Base-by-base conservation (phyloP, 2,797 vertebrate species). In the Garrulus glandarius region DNA sequence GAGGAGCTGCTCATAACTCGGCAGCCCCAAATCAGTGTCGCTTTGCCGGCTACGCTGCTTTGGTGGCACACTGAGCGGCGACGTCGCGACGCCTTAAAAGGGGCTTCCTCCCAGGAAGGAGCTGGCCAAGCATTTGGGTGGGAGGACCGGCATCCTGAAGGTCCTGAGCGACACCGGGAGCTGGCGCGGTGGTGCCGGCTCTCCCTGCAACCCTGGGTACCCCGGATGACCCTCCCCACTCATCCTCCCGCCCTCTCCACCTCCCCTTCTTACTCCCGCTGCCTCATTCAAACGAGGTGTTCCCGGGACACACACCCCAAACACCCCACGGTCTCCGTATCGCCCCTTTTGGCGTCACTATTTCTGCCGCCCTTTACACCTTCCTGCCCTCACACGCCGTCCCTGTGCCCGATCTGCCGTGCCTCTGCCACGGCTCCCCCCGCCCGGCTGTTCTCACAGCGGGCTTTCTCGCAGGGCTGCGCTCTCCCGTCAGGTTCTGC, bases 151-250 rank as follows among this genome's bases (percentile, higher is more conserved):
- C 17, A 32, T 70, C 32, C 37, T n/a, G 37, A 63, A 44, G 13
- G 47, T 91, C 39, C 55, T 32, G 34, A 41, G 34, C n/a, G n/a
- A 56, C 22, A 3, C 22, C 14, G 9, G 11, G 43, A 34, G 29
- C 29, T 39, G 57, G 7, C 6, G 19, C 12, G 5, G 5, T 72
- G 11, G 7, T 60, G 20, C 46, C 18, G 1, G 7, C 10, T 81
- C 2, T 55, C 14, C 11, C 32, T 19, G 6, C 19, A 0, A 2
- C 14, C 8, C n/a, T 32, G 46, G 4, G 4, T 22, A 24, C 4
- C 10, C 6, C 0, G 2, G 8, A 17, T 18, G 2, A 60, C 5
- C 6, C 10, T 60, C 30, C 37, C n/a, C 18, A 22, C 32, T 15
- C 15, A 13, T 27, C 37, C 6, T 63, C 22, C 29, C 14, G 2